A percentile compares a stretch with the other conserved stretches of the same genome.
Evolutionary conservation across 64 coral and sea anemone species (phyloP).

Genomic region (Montipora sp.): DNA sequence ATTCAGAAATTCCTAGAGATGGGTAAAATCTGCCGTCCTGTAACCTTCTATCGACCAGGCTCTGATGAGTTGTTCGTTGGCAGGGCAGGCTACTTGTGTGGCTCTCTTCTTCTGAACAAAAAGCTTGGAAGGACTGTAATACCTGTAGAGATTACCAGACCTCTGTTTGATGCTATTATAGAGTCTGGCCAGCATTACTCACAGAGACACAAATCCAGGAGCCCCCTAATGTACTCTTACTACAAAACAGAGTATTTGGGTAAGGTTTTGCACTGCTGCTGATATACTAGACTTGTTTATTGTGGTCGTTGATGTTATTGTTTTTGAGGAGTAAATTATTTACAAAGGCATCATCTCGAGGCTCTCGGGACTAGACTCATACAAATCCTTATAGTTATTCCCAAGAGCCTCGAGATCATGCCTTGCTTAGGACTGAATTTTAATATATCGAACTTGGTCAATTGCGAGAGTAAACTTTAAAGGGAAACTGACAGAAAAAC

Average conservation of each 20-base stretch:
- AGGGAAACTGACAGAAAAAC: no score
- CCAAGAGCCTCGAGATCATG: no score
- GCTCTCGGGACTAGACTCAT: no score
- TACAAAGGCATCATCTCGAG: no score
- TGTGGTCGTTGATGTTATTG: no score
- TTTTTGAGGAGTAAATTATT: no score
- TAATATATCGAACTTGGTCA: no score
- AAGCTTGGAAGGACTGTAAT: constrained; percentile 70
- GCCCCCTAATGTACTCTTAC: constrained; percentile 92
- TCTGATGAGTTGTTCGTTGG: constrained; percentile 95
- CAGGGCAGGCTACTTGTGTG: constrained; percentile 90
- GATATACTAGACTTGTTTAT: no score
- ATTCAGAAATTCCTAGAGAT: constrained; percentile 78
- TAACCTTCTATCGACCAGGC: constrained; percentile 67
- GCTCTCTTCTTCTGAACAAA: constrained; percentile 67
- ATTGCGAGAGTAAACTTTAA: no score
- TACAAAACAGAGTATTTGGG: constrained; percentile 89
- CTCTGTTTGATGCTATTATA: constrained; percentile 86
- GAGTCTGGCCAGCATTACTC: constrained; percentile 73
- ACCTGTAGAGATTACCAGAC: constrained; percentile 66
- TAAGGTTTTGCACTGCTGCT: background rate
- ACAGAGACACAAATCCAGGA: constrained; percentile 34
- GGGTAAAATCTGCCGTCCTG: constrained; percentile 71
- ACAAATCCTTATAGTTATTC: no score
- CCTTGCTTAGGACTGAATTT: no score